Base-by-base conservation (phyloP, 2,113 vertebrate species). In the Poeciliopsis occidentalis region DNA sequence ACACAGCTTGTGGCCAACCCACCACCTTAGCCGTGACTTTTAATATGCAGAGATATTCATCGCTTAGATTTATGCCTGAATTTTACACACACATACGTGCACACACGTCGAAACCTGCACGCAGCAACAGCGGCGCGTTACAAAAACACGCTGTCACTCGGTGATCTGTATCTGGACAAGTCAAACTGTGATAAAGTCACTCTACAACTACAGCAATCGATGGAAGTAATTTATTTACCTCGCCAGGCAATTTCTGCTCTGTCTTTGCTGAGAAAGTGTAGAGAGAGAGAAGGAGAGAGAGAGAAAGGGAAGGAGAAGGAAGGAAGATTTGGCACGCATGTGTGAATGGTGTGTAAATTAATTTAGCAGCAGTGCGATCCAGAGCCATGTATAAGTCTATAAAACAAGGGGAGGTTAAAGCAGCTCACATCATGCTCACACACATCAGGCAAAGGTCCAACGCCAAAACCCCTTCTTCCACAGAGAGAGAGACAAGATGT, bases 161-260 rank as follows among this genome's bases (percentile, higher is more conserved):
- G 83, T 85, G 90, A 93, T 93, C 88, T 76, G 73, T 92, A 90
- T 92, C 93, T 93, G 86, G 93, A 93, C 93, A 93, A 93, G 92
- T 83, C 91, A 90, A 92, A 93, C 86, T 85, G 86, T 80, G 93
- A 94, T 95, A 94, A 94, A 94, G 94, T 94, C 94, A 92, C 87
- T 93, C 90, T 88, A 88, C 92, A 92, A 93, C 92, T 90, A 87
- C 88, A 75, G 84, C 90, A 92, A 94, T 95, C 93, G 91, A 95
- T 95, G 88, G 86, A 95, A 94, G 94, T 94, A 89, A 94, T 95
- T 95, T 94, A 94, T 95, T 94, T 94, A 95, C 92, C n/a, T n/a
- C n/a, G n/a, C n/a, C n/a, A n/a, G n/a, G n/a, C n/a, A n/a, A n/a
- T n/a, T n/a, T n/a, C n/a, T n/a, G n/a, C n/a, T n/a, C n/a, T n/a